phyloP scores from a whole-genome alignment of 2,888 invertebrate genomes.

The Metallyticus violacea region DNA sequence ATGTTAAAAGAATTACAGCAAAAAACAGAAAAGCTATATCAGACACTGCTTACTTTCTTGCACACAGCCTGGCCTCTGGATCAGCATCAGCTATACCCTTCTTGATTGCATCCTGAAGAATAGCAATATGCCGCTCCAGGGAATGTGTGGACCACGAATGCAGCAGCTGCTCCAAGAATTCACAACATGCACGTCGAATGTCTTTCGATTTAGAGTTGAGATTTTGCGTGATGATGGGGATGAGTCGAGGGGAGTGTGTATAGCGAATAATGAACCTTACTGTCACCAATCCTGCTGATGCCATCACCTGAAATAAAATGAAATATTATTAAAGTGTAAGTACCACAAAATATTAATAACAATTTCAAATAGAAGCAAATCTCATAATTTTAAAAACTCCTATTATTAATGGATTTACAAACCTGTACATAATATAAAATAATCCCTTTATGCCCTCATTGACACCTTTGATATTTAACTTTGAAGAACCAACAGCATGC shows the following conservation, averaged over 20 bases:
- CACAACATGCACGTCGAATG: conserved; percentile 75
- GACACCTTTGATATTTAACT: no score
- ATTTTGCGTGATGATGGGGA: conserved; percentile 74
- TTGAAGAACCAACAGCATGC: no score
- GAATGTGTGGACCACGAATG: conserved; percentile 83
- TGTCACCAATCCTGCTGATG: conserved; percentile 82
- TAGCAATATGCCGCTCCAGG: conserved; percentile 75
- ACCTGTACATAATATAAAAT: no score
- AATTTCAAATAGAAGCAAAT: no score
- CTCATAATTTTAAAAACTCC: no score
- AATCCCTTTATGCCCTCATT: no score
- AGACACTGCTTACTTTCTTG: conserved; percentile 66
- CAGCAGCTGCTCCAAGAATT: conserved; percentile 78
- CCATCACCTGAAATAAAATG: conserved; percentile 67
- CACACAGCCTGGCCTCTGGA: conserved; percentile 76
- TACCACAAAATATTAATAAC: no score
- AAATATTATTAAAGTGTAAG: no score
- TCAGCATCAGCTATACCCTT: conserved; percentile 93
- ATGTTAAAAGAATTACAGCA: no score
- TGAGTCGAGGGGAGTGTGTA: conserved; percentile 74
- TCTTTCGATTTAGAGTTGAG: conserved; percentile 88
- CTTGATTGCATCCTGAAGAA: conserved; percentile 78
- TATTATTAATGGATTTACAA: no score
- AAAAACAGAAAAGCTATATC: no score
- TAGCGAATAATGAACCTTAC: conserved; percentile 84